Evolutionary conservation across 2,797 vertebrate species (phyloP), one percentile per base, ranked within the genome.

Genomic region (Epinephelus malabaricus): DNA sequence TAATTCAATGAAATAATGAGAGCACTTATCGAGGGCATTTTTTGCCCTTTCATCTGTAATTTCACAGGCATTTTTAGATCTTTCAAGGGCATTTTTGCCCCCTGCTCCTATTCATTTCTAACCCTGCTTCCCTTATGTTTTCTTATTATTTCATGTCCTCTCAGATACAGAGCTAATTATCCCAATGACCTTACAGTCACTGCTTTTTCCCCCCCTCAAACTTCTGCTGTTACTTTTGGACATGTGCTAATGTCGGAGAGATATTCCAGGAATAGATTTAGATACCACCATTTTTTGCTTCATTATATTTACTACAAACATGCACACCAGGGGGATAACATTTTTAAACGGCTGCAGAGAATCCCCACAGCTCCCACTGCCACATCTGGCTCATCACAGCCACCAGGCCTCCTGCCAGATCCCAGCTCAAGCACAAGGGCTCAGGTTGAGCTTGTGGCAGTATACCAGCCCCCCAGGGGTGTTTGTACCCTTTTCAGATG

Each of bases 331-430:
- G 47, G 54, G 61, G 63, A 75, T 63, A 81, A 70, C 69, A 67
- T 76, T 83, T 85, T 84, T 65, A 79, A 88, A 80, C 76, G 54
- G 83, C 68, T 74, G 82, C n/a, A 40, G 76, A 87, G 68, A 93
- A 91, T 92, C 84, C 91, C 89, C 87, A 88, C 69, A 79, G 92
- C 86, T 91, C 87, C 82, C 79, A 87, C 83, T 84, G 92, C 82
- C 93, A 89, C 94, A 95, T 95, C 95, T 95, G 95, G 90, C 90
- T 91, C 91, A 87, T 88, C 88, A 88, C 71, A 70, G 59, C 80
- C 87, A 91, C 77, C 87, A 76, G 85, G 81, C 74, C 77, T 75
- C 74, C 79, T 23, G 87, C 91, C 92, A 92, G 85, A 87, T 82
- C 81, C 83, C 76, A 49, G 86, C 84, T 83, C 73, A n/a, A 76